Conservation (phyloP, 2,888 invertebrate genomes). For the Drosophila pseudotalamancana region DNA sequence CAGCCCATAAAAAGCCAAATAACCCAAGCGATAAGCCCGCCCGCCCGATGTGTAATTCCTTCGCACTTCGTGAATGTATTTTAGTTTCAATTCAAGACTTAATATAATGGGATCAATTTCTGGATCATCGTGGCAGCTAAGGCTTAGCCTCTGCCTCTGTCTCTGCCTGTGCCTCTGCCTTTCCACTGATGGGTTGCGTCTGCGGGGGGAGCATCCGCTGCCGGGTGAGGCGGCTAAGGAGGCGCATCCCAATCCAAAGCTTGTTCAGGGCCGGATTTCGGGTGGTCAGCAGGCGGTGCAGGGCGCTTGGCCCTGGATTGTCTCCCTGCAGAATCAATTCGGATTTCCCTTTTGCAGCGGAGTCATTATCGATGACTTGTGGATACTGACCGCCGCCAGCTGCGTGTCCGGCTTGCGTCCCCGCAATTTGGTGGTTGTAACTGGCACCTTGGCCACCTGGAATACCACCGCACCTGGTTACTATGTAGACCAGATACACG, state of each 20-base stretch:
- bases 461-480: slow-evolving; percentile 38
- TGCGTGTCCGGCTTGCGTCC: slow-evolving; percentile 66
- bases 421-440: slow-evolving; percentile 44
- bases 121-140: slow-evolving; percentile 20
- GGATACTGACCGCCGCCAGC: slow-evolving; percentile 78
- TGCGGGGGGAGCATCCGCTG: slow-evolving; percentile 43
- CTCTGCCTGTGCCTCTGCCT: background rate
- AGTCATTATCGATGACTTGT: slow-evolving; percentile 59
- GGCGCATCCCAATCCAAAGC: background rate
- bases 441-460: slow-evolving; percentile 68
- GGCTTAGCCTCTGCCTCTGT: slow-evolving; percentile 14
- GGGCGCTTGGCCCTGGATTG: slow-evolving; percentile 75
- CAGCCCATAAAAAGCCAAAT: slow-evolving; percentile 45
- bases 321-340: slow-evolving; percentile 67
- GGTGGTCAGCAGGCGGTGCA: slow-evolving; percentile 54
- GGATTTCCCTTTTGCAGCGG: slow-evolving; percentile 76
- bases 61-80: slow-evolving; percentile 5
- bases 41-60: slow-evolving; percentile 55
- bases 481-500: slow-evolving; percentile 41
- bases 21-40: slow-evolving; percentile 50
- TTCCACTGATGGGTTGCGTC: slow-evolving; percentile 38
- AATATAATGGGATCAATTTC: slow-evolving; percentile 49
- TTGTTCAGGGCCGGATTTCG: slow-evolving; percentile 50
- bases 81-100: slow-evolving; percentile 56
- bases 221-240: slow-evolving; percentile 37